Evolutionary conservation across 2,113 vertebrate genomes (phyloP).

Genomic region (Xenopus borealis): DNA sequence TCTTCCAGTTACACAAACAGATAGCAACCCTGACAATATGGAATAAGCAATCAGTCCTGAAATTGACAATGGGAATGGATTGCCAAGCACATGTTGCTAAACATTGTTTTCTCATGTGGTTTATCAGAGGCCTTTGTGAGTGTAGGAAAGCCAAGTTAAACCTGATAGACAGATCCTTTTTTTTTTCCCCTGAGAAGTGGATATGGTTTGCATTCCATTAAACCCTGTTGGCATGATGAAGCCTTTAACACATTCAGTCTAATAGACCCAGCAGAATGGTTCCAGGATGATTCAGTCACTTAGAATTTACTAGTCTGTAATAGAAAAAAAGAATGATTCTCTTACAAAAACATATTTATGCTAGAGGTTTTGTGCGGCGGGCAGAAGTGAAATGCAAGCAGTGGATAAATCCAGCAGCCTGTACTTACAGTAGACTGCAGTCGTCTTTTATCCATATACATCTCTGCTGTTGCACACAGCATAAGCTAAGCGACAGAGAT

Average conservation of each 20-base stretch:
- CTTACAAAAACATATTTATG: background rate
- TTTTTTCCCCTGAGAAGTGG: background rate
- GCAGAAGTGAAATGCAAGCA: background rate
- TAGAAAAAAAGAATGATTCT: background rate
- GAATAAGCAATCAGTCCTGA: constrained; percentile 29
- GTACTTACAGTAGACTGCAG: background rate
- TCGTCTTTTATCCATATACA: background rate
- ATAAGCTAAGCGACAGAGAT: background rate
- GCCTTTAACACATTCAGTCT: background rate
- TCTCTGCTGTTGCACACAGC: background rate
- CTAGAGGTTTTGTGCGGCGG: background rate
- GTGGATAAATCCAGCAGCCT: background rate
- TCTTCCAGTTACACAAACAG: background rate
- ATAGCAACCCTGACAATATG: background rate
- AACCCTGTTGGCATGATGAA: background rate
- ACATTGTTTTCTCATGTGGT: constrained; percentile 23
- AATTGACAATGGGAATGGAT: constrained; percentile 27
- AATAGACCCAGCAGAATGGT: constrained; percentile 9
- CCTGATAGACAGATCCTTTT: constrained; percentile 10
- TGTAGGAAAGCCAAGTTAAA: constrained; percentile 8
- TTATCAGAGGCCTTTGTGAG: background rate
- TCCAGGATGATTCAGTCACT: constrained; percentile 1
- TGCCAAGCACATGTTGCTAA: constrained; percentile 31
- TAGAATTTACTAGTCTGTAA: background rate
- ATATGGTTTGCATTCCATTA: constrained; percentile 36